phyloP scores from a whole-genome alignment of 2,113 vertebrate species.

The Catharus fuscescens region DNA sequence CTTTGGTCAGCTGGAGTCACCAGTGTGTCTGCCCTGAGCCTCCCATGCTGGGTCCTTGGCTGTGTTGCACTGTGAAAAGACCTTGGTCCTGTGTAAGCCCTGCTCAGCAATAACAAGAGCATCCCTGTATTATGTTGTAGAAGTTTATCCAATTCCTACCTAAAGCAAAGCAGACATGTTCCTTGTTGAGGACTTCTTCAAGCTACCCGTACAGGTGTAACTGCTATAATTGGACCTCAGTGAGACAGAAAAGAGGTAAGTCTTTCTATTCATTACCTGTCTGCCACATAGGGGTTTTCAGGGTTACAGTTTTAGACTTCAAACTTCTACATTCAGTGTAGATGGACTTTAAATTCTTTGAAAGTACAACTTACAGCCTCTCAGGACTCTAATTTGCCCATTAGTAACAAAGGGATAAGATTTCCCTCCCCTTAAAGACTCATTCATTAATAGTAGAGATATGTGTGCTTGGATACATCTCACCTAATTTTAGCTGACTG shows the following conservation, averaged over 20 bases:
- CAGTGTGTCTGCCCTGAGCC: rapidly evolving
- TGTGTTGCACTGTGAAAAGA: rapidly evolving
- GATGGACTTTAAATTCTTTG: neutral
- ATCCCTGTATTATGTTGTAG: neutral
- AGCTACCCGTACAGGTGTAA: neutral
- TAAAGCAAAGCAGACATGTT: neutral
- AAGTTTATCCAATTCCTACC: neutral
- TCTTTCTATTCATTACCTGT: neutral
- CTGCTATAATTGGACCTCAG: neutral
- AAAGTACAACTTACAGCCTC: neutral
- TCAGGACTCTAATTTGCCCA: neutral
- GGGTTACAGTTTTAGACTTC: neutral
- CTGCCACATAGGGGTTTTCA: neutral
- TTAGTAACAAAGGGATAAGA: neutral
- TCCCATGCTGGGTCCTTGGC: neutral
- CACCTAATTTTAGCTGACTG: neutral
- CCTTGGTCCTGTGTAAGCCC: too few relatives aligned
- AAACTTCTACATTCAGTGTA: neutral
- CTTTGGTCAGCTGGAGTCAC: neutral
- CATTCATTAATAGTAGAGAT: neutral
- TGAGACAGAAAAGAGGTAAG: neutral
- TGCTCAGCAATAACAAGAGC: neutral
- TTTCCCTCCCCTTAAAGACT: neutral
- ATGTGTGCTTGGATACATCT: neutral
- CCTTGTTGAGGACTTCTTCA: neutral